Evolutionary conservation across 2,113 vertebrate species (phyloP).

Genomic region (Grus americana): DNA sequence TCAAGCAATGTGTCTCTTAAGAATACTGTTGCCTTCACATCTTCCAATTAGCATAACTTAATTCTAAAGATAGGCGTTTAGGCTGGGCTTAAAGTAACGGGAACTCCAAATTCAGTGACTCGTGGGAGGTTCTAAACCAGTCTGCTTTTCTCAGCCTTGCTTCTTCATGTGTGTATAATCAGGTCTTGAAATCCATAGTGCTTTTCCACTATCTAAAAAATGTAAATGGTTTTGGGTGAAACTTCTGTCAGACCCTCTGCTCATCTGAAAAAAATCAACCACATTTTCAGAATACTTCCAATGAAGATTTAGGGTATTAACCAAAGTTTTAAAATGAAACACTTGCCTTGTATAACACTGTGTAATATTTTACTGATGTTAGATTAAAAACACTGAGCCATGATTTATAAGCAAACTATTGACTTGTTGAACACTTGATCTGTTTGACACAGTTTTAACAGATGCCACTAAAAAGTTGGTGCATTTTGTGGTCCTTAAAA

Average conservation of each 20-base stretch:
- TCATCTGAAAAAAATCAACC: background rate
- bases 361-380: background rate
- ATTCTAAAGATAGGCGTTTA: constrained; percentile 30
- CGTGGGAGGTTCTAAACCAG: constrained; percentile 42
- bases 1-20: background rate
- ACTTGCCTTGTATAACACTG: background rate
- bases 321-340: background rate
- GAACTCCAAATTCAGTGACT: constrained; percentile 52
- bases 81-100: constrained; percentile 35
- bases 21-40: background rate
- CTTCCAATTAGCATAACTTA: constrained; percentile 22
- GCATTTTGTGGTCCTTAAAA: background rate
- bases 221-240: background rate
- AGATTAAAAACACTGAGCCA: background rate
- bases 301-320: background rate
- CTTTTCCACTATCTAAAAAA: background rate
- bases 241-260: background rate
- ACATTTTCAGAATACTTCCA: background rate
- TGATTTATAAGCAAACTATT: background rate
- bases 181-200: constrained; percentile 7
- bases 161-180: background rate
- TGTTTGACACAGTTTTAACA: background rate
- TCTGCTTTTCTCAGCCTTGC: constrained; percentile 38
- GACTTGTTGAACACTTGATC: background rate
- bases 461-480: background rate